A percentile compares a stretch with the other conserved stretches of the same genome.
These are phyloP conservation scores for Acanthurus tractus DNA, from an alignment of 2,797 vertebrate species.

Conservation along the genomic window DNA sequence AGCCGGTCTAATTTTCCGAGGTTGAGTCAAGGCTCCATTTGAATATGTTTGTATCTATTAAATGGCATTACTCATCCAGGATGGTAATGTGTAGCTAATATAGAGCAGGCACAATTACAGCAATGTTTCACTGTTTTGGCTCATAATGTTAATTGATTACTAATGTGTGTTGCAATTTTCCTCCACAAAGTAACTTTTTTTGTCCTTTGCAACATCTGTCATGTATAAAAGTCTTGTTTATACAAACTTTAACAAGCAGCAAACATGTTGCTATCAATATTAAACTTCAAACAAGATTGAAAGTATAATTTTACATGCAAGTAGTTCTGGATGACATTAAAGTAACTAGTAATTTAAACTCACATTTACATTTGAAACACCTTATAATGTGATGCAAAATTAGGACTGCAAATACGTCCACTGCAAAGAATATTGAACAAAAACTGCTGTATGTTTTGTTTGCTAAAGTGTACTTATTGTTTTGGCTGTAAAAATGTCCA, in stretches of 20 bases:
- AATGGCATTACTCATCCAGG: slow-evolving; percentile 7
- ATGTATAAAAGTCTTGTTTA: neutral
- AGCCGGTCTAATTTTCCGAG: slow-evolving; percentile 21
- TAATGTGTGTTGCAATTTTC: neutral
- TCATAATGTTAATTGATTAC: neutral
- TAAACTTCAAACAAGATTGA: neutral
- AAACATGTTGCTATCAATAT: neutral
- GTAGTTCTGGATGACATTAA: neutral
- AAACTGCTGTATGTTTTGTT: neutral
- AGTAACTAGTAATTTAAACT: neutral
- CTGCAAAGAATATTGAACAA: neutral
- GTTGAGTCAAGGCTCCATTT: slow-evolving; percentile 11
- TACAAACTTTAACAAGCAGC: neutral
- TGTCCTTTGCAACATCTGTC: slow-evolving; percentile 2
- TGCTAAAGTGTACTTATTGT: neutral
- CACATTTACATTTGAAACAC: neutral
- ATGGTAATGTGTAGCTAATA: slow-evolving; percentile 1
- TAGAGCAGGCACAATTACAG: neutral
- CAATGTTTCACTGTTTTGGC: neutral
- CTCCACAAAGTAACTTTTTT: neutral
- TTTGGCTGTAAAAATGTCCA: neutral
- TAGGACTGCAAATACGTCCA: neutral
- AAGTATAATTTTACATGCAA: neutral
- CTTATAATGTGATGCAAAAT: neutral
- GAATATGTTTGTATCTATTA: slow-evolving; percentile 32